phyloP scores from a whole-genome alignment of 2,888 invertebrate species.

The Abscondita cerata region DNA sequence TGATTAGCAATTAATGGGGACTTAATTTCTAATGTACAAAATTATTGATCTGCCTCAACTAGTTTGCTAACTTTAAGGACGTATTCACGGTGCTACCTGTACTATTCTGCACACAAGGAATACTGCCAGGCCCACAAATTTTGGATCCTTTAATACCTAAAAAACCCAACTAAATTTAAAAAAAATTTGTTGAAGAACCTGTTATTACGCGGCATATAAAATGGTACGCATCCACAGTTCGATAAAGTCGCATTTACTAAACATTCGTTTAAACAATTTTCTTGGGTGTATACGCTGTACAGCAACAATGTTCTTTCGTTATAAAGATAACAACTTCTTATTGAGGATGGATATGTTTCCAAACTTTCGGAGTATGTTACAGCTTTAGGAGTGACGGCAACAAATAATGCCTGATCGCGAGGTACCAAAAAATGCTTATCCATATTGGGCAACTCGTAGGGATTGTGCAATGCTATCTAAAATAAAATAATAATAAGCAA shows the following conservation, averaged over 20 bases:
- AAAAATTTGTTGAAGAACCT: not conserved
- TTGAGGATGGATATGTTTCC: slow-evolving; percentile 35
- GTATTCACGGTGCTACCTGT: too few species aligned
- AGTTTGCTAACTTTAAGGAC: too few species aligned
- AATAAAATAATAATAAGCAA: too few species aligned
- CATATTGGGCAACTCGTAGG: slow-evolving; percentile 46
- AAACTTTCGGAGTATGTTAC: slow-evolving; percentile 43
- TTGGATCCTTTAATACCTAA: not conserved
- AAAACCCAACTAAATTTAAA: not conserved
- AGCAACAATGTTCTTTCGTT: slow-evolving; percentile 41
- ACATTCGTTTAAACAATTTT: not conserved
- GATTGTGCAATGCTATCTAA: slow-evolving; percentile 49
- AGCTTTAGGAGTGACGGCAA: slow-evolving; percentile 40
- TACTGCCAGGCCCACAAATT: not conserved
- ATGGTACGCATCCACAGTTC: not conserved
- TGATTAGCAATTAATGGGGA: too few species aligned
- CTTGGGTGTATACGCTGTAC: slow-evolving; percentile 43
- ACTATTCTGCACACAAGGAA: not conserved
- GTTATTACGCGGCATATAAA: not conserved
- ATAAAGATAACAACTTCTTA: slow-evolving; percentile 43
- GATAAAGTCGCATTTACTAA: not conserved
- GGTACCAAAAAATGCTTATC: slow-evolving; percentile 42
- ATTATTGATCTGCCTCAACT: too few species aligned
- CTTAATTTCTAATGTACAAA: too few species aligned
- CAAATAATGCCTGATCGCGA: slow-evolving; percentile 40